A percentile compares a stretch with the other conserved stretches of the same genome.
These are phyloP conservation scores for Oriolus oriolus DNA, from an alignment of 2,113 vertebrate genomes.

Conservation along the genomic window DNA sequence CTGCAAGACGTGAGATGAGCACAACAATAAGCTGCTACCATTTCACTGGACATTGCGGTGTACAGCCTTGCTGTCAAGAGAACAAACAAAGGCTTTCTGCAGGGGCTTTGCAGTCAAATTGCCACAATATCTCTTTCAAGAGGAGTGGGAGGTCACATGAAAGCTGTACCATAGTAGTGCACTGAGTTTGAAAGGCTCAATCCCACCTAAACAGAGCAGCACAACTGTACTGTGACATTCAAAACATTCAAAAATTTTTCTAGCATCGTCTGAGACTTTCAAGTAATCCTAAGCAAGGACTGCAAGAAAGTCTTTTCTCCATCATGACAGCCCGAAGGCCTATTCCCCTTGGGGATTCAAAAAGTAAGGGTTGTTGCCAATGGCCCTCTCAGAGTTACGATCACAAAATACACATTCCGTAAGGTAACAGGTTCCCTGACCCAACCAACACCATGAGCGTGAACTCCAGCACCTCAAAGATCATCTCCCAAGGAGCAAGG, in stretches of 20 bases:
- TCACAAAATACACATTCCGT: not conserved
- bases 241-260: not conserved
- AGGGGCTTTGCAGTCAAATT: not conserved
- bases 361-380: not conserved
- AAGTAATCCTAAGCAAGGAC: not conserved
- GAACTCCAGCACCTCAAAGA: not conserved
- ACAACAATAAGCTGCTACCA: not conserved
- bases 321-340: rapidly evolving
- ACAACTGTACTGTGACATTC: not conserved
- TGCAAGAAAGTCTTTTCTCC: not conserved
- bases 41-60: not conserved
- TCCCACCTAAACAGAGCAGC: not conserved
- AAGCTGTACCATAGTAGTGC: not conserved
- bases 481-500: not conserved
- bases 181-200: not conserved
- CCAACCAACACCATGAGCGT: not conserved
- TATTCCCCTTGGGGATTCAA: not conserved
- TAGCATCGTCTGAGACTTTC: not conserved
- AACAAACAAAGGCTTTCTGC: not conserved
- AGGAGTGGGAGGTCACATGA: not conserved
- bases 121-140: not conserved
- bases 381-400: not conserved
- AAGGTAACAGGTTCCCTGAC: not conserved
- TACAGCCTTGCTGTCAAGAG: not conserved
- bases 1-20: not conserved